phyloP scores from a whole-genome alignment of 1,140 invertebrate genomes.

The Drosophila kepulauana region DNA sequence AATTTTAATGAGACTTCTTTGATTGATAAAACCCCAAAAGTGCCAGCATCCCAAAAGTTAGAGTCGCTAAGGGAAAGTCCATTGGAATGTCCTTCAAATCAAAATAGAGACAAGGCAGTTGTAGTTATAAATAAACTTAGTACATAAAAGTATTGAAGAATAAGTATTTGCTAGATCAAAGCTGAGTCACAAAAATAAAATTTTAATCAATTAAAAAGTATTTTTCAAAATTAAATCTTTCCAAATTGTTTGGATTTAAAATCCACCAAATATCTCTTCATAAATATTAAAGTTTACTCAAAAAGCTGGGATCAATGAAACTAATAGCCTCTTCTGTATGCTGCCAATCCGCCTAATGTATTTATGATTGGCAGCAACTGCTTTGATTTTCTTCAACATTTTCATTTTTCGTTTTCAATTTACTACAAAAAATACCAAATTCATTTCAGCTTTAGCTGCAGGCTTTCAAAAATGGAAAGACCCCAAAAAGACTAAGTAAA shows the following conservation, averaged over 20 bases:
- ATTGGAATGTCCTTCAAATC: too few relatives aligned
- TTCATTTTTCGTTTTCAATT: slow-evolving; percentile 1
- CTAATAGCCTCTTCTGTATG: neutral
- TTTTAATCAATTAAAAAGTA: too few relatives aligned
- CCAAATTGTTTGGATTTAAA: too few relatives aligned
- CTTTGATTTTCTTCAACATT: neutral
- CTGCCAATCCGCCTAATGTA: neutral
- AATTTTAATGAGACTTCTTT: slow-evolving; percentile 53
- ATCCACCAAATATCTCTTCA: too few relatives aligned
- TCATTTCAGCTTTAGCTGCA: neutral
- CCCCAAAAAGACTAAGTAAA: neutral
- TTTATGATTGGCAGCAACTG: neutral
- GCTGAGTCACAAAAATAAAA: too few relatives aligned
- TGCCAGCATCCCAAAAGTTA: neutral
- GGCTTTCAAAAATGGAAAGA: neutral
- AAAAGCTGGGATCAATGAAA: neutral
- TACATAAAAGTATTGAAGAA: too few relatives aligned
- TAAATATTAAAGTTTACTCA: neutral
- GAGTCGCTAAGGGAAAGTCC: neutral
- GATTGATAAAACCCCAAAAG: slow-evolving; percentile 47
- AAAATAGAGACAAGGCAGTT: too few relatives aligned
- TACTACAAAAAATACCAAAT: neutral
- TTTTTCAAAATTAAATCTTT: too few relatives aligned
- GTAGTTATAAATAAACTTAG: too few relatives aligned
- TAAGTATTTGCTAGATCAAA: too few relatives aligned